phyloP scores from a whole-genome alignment of 2,797 vertebrate species.

The Lophius americanus region DNA sequence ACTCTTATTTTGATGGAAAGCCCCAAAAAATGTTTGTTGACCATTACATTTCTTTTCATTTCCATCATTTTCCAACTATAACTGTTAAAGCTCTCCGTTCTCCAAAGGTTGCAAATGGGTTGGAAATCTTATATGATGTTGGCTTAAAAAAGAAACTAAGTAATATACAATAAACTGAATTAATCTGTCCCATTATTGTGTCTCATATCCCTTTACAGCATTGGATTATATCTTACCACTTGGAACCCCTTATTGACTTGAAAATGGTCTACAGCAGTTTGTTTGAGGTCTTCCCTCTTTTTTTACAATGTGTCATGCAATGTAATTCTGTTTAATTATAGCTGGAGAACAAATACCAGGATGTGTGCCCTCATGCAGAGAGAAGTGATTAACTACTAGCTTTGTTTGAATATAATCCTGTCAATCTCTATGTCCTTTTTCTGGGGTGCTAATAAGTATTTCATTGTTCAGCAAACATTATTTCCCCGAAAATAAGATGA shows the following conservation, averaged over 20 bases:
- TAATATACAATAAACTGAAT: no score
- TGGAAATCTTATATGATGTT: no score
- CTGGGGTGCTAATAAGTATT: slow-evolving; percentile 71
- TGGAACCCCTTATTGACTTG: slow-evolving; percentile 11
- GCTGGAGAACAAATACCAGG: slow-evolving; percentile 63
- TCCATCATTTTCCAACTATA: no score
- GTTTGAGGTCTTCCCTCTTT: slow-evolving; percentile 29
- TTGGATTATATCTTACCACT: background rate
- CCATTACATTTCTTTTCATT: no score
- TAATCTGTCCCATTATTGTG: background rate
- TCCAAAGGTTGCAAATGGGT: no score
- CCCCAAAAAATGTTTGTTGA: no score
- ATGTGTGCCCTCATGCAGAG: slow-evolving; percentile 59
- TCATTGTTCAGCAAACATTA: slow-evolving; percentile 79
- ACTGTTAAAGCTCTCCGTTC: no score
- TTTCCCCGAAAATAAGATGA: slow-evolving; percentile 66
- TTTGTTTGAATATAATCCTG: slow-evolving; percentile 78
- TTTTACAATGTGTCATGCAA: slow-evolving; percentile 61
- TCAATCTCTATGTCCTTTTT: slow-evolving; percentile 75
- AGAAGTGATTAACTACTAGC: slow-evolving; percentile 72
- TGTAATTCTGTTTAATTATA: slow-evolving; percentile 75
- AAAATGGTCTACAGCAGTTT: slow-evolving; percentile 35
- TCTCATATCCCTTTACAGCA: background rate
- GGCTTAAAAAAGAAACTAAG: no score
- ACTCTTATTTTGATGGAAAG: no score